Evolutionary conservation across 2,888 invertebrate genomes (phyloP), one percentile per base, ranked within the genome.

Genomic region (Sphaeridia pumilis): DNA sequence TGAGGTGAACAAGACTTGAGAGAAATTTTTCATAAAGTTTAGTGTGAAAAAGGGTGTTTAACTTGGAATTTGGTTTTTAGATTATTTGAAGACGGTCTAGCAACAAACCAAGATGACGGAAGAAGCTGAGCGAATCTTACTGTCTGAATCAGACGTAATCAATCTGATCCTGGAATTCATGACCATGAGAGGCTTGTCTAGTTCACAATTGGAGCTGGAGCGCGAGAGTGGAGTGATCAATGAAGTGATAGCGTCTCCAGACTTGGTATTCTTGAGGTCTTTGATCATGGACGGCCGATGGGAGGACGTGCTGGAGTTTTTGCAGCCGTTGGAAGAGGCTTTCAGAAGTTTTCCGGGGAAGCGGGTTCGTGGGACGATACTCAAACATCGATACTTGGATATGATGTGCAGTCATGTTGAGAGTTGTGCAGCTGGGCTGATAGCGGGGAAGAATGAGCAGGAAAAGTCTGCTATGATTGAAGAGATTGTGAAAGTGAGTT

Each of bases 281-380:
- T 79, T 95, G 49, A 92, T 95, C 63, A 78, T 95, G 50, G 95
- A 95, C 71, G 95, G 95, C 20, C 92, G 94, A 73, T 95, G 95
- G 95, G 94, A 95, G 72, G 93, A 94, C 70, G 93, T 89, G 1
- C 74, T 93, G 56, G 93, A 94, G 70, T 95, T 95, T 72, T 86
- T 94, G 56, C 90, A 94, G 73, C 95, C 95, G 0, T 75, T 95
- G 49, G 85, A 87, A 69, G 80, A 65, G 46, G 64, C 64, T 12
- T 62, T 61, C 49, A 38, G 62, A 22, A 54, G 59, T 5, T 65
- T 65, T 50, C 64, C 64, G 4, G 64, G 64, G 24, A 61, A 59
- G 49, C 61, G 61, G 51, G 64, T 65, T 12, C 53, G 59, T 20
- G 57, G 60, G 2, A 61, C 63, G 2, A 60, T 65, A 41, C 52